Evolutionary conservation across 2,888 invertebrate species (phyloP), one percentile per base, ranked within the genome.

Genomic region (Parthenolecanium corni): DNA sequence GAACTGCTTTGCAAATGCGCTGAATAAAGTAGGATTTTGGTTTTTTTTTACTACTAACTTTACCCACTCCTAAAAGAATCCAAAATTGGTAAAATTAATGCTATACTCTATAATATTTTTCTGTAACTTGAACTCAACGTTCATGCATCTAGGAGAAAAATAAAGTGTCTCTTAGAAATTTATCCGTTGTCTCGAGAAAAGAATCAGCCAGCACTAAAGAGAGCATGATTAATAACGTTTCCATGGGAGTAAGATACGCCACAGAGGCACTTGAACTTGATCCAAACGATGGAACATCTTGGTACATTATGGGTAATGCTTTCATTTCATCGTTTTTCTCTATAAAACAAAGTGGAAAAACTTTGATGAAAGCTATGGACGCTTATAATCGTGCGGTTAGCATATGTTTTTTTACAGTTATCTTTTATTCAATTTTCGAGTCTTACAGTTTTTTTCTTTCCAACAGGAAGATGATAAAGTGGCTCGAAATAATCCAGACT

Each of bases 221-320:
- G 1, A 54, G 54, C 18, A 9, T 52, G 4, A 42, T 63, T 16
- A 31, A 53, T 20, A 77, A 79, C 11, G 79, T 83, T 65, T 76
- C 78, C 52, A 73, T 77, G 16, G 88, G 89, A 65, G 80, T 90
- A 0, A 81, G 81, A 56, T 79, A 83, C 68, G 91, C 91, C 0
- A 88, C 86, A 72, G 87, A 89, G 70, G 89, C 91, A 0, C 84
- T 92, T 0, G 79, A 84, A 52, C 72, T 86, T 31, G 88, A 91
- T 71, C 79, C 84, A 9, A 76, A 77, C 56, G 90, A 91, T 75
- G 89, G 90, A 1, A 76, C 81, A 6, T 90, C 90, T 0, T 92
- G 92, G 91, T 79, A 82, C 57, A 81, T 89, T 61, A 76, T 91
- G 53, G 92, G 89, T 24, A 92, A 90, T 75, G 88, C 91, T 0